These are phyloP conservation scores for Tryphoninae sp. DNA, from an alignment of 2,888 invertebrate genomes.

Conservation along the genomic window DNA sequence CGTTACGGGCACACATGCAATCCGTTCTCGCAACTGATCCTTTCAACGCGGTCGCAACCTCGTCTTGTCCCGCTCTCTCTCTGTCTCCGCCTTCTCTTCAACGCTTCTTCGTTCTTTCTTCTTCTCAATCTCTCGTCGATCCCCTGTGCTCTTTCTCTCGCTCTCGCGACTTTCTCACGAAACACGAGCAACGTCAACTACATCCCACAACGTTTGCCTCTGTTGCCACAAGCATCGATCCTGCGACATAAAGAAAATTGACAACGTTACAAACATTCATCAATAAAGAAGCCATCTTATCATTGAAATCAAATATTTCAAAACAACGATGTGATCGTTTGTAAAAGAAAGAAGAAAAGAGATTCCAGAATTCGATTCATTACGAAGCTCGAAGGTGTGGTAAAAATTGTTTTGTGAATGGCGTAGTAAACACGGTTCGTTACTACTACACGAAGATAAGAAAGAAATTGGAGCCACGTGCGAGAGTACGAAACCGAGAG, in stretches of 20 bases:
- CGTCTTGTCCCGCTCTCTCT: conserved; percentile 44
- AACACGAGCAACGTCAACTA: conserved; percentile 77
- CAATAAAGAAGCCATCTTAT: background rate
- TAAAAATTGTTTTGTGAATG: too few species aligned
- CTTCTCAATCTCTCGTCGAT: conserved; percentile 48
- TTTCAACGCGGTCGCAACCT: conserved; percentile 35
- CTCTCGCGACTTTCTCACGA: conserved; percentile 70
- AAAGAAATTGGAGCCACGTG: background rate
- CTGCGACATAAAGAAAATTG: conserved; percentile 61
- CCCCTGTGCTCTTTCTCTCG: conserved; percentile 59
- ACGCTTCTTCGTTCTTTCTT: conserved; percentile 19
- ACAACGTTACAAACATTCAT: background rate
- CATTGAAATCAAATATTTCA: background rate
- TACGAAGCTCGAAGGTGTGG: too few species aligned
- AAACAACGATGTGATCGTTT: background rate
- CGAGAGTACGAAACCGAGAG: background rate
- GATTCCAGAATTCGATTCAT: background rate
- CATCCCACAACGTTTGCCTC: conserved; percentile 76
- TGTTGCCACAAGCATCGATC: conserved; percentile 73
- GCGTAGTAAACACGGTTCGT: too few species aligned
- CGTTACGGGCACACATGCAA: background rate
- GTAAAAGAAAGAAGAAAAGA: background rate
- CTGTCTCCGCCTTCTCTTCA: background rate
- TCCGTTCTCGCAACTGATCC: conserved; percentile 46
- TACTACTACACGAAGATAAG: too few species aligned